These are phyloP conservation scores for Macroramphosus scolopax DNA, from an alignment of 2,797 vertebrate species.

Conservation along the genomic window DNA sequence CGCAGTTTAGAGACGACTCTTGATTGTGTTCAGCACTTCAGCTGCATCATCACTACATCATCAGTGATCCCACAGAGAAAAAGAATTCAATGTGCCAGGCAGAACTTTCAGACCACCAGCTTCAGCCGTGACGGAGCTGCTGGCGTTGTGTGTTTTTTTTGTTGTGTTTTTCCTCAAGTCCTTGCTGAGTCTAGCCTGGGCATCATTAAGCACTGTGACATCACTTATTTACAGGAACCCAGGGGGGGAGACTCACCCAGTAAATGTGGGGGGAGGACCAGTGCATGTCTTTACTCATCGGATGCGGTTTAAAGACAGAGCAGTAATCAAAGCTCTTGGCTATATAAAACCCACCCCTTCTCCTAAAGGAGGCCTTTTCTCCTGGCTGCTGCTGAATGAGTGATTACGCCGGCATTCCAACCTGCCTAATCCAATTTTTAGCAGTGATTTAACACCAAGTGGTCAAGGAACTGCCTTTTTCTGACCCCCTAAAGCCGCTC, in stretches of 20 bases:
- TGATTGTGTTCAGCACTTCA: slow-evolving; percentile 19
- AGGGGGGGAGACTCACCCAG: slow-evolving; percentile 71
- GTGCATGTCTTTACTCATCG: slow-evolving; percentile 78
- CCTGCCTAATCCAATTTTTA: slow-evolving; percentile 77
- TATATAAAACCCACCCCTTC: slow-evolving; percentile 73
- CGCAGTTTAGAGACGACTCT: slow-evolving; percentile 6
- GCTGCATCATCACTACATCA: slow-evolving; percentile 3
- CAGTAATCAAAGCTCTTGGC: slow-evolving; percentile 76
- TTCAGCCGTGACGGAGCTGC: slow-evolving; percentile 49
- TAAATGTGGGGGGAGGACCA: slow-evolving; percentile 77
- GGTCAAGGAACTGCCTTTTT: slow-evolving; percentile 37
- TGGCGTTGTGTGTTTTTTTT: background rate
- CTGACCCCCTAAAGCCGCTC: slow-evolving; percentile 22
- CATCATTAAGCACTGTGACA: slow-evolving; percentile 77
- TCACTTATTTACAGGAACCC: slow-evolving; percentile 83
- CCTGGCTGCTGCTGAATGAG: slow-evolving; percentile 68
- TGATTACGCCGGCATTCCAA: slow-evolving; percentile 73
- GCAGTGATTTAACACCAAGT: slow-evolving; percentile 70
- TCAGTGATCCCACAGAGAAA: slow-evolving; percentile 15
- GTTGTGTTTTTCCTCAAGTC: slow-evolving; percentile 28
- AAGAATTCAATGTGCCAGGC: slow-evolving; percentile 8
- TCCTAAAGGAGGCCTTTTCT: slow-evolving; percentile 70
- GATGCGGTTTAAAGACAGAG: slow-evolving; percentile 80
- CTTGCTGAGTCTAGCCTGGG: slow-evolving; percentile 66
- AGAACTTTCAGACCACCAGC: slow-evolving; percentile 7